phyloP scores from a whole-genome alignment of 1,140 invertebrate genomes.

The Ruditapes philippinarum region DNA sequence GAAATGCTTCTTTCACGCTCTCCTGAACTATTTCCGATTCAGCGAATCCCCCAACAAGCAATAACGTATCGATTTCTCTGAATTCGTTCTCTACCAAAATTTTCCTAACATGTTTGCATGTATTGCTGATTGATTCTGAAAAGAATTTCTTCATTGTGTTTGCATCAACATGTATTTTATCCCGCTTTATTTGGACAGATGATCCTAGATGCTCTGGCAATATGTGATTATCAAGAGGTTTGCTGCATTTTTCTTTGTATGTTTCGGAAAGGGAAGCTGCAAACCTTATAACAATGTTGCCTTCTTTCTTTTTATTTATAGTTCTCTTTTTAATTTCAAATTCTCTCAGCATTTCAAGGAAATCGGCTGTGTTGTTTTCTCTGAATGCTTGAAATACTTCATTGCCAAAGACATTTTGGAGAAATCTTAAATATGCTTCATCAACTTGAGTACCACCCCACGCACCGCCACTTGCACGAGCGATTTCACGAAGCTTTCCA shows the following conservation, averaged over 20 bases:
- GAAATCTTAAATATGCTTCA: conserved; percentile 23
- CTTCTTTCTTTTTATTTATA: conserved; percentile 10
- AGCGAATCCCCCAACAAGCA: conserved; percentile 9
- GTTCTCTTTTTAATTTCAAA: conserved; percentile 65
- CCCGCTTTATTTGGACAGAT: not conserved
- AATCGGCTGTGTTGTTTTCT: conserved; percentile 37
- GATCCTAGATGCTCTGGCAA: too few relatives aligned
- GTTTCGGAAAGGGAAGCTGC: not conserved
- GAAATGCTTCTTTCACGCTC: not conserved
- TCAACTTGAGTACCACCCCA: conserved; percentile 69
- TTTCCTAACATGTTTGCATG: not conserved
- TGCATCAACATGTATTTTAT: not conserved
- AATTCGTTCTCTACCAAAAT: not conserved
- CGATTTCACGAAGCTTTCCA: conserved; percentile 46
- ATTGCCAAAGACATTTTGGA: conserved; percentile 43
- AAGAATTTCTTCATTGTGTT: not conserved
- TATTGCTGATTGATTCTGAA: not conserved
- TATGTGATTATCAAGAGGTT: not conserved
- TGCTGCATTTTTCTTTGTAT: not conserved
- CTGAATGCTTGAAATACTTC: conserved; percentile 38
- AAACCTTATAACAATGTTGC: conserved; percentile 24
- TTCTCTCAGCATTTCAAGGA: conserved; percentile 49
- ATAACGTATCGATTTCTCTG: not conserved
- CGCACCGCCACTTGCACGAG: conserved; percentile 62
- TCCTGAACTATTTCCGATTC: not conserved